Base-by-base conservation (phyloP, 2,113 vertebrate genomes). In the Bungarus multicinctus region DNA sequence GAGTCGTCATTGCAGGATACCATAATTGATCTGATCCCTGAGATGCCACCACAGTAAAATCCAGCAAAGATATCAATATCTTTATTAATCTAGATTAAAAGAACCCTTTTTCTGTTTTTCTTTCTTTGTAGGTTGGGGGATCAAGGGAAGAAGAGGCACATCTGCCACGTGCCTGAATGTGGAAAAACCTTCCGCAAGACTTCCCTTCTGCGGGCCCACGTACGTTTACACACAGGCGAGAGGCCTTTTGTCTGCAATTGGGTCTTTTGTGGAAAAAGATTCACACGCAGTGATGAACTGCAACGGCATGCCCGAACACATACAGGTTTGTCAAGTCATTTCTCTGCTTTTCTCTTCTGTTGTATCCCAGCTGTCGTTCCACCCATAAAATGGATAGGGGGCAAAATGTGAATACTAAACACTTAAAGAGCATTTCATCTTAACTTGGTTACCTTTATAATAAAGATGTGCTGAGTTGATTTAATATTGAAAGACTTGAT, bases 131-230 rank as follows among this genome's bases (percentile, higher is more conserved):
- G 99, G 97, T 98, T 98, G 0, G 99, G 98, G 3, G 99, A 99
- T 14, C 97, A 98, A 1, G 99, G 99, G 0, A 99, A 99, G 97
- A 98, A 99, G 97, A 99, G 99, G 96, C 99, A 99, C 92, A 99
- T 99, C 96, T 99, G 99, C 94, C 99, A 99, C 93, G 98, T 99
- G 95, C 98, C 98, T 0, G 99, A 99, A 95, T 99, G 99, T 0
- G 99, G 99, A 55, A 98, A 99, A 95, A 99, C 99, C 0, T 99
- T 99, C 97, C 98, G 99, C 91, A 99, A 99, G 97, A 99, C 99
- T 0, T 99, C 99, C 0, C 96, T 99, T 96, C 98, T 99, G 94
- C 97, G 99, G 47, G 99, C 99, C 1, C 99, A 99, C 0, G 99
- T 99, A 93, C 98, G 99, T 54, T 96, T 99, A 96, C 99, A 99